Percentiles rank a stretch among this genome's conserved stretches.
Evolutionary conservation across 2,113 vertebrate species (phyloP).

Genomic region (Miniopterus natalensis): DNA sequence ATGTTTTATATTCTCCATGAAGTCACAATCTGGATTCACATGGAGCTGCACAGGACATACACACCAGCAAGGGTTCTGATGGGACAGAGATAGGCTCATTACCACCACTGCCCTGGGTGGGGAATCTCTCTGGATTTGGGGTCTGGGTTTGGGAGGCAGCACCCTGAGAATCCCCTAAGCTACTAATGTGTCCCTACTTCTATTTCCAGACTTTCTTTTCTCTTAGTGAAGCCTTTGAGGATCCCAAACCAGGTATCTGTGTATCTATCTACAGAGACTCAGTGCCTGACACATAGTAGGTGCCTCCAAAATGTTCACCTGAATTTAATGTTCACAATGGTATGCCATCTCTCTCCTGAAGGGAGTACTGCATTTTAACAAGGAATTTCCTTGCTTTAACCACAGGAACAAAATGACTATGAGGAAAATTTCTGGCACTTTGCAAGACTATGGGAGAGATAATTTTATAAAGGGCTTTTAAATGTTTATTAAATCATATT

Average conservation of each 20-base stretch:
- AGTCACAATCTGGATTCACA: background rate
- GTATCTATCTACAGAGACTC: background rate
- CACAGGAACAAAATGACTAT: background rate
- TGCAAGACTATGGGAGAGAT: background rate
- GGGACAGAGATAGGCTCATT: background rate
- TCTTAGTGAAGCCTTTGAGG: background rate
- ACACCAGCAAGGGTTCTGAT: accelerated
- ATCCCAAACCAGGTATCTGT: background rate
- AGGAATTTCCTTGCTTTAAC: background rate
- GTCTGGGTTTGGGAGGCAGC: background rate
- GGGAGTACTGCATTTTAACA: background rate
- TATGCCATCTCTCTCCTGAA: background rate
- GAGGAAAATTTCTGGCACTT: background rate
- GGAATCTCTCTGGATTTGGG: too few relatives aligned
- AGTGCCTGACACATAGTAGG: background rate
- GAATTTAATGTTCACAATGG: background rate
- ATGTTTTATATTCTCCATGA: background rate
- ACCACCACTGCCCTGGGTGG: accelerated
- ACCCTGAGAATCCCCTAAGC: background rate
- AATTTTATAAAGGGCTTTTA: background rate
- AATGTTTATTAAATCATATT: background rate
- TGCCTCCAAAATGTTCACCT: background rate
- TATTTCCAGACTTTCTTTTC: background rate
- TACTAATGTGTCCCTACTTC: background rate
- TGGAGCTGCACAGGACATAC: background rate